Evolutionary conservation across 2,888 invertebrate species (phyloP), one percentile per base, ranked within the genome.

Genomic region (Cantharis nigra): DNA sequence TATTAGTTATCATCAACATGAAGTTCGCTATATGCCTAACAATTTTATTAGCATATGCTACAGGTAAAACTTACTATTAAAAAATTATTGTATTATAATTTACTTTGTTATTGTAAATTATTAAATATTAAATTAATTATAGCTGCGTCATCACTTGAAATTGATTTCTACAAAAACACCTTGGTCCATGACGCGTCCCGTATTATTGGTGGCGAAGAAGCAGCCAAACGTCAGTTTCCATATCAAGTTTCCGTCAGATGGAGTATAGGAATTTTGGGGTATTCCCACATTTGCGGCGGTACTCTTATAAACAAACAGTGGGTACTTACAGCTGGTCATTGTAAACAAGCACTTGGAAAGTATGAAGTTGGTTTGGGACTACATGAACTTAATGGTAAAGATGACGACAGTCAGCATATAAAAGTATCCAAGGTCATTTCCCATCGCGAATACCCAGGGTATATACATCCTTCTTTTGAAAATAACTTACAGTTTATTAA

Each of bases 261-360:
- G 33, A 33, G 11, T 26, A 3, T 69, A 5, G 69, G 69, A 63
- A 81, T 89, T 9, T 82, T 83, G 72, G 83, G 84, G 63, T 49
- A n/a, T 49, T 78, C 87, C 78, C 89, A 84, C 72, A 87, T 88
- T 70, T 90, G 90, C 79, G 90, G 90, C 9, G 90, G 90, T 0
- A 89, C 89, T 3, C 89, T 90, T 63, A 84, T 90, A 63, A 88
- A 83, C 74, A 63, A 75, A 1, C 79, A 80, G 9, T 84, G 85
- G 72, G 83, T 90, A 4, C 79, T 90, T 16, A 90, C 90, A 0
- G 90, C 90, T 5, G 90, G 90, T 1, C 90, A 90, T 83, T 90
- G 90, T 78, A 75, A 75, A 71, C 30, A 63, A 10, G 20, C 18
- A 4, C 2, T 49, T 23, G 70, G 33, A 11, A 11, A 1, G 10